Base-by-base conservation (phyloP, 2,888 invertebrate genomes). In the Argyresthia albistria region DNA sequence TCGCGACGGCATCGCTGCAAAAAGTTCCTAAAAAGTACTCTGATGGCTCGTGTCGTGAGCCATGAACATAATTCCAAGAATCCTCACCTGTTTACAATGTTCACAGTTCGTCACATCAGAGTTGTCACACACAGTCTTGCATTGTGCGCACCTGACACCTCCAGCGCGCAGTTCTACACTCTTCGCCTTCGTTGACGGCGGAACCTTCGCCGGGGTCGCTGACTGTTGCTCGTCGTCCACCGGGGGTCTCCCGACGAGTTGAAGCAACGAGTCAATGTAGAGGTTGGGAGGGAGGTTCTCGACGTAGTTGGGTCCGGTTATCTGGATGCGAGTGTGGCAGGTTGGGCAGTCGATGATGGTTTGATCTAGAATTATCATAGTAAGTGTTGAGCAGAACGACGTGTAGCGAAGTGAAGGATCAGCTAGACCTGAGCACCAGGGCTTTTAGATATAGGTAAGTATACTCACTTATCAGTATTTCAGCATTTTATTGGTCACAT, bases 251-350 rank as follows among this genome's bases (percentile, higher is more conserved):
- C 86, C 82, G 11, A 91, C 71, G 46, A 90, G 68, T 51, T 80
- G 72, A 1, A 93, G 75, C 43, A 93, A 71, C 0, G 90, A 90
- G 60, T 92, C 90, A 48, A 93, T 89, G 67, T 93, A 92, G 45
- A 92, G 73, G 67, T 93, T 93, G 8, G 89, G 89, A n/a, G 92
- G 92, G n/a, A 93, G 71, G 2, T 80, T 69, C 14, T 89, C 84
- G 14, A 91, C 67, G 47, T 88, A 89, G 49, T 81, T 81, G 0
- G 84, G 64, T 1, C 89, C 88, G 0, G 82, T 80, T 3, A 86
- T 70, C 57, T 89, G 77, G 25, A 79, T 73, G 25, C 74, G 73
- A 1, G 79, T 77, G 25, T 89, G 80, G 66, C 93, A 93, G 53
- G 90, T 81, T 0, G 93, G 92, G 60, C 93, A 93, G 46, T 76